Conservation (phyloP, 1,140 invertebrate species). For the Nebria ingens region DNA sequence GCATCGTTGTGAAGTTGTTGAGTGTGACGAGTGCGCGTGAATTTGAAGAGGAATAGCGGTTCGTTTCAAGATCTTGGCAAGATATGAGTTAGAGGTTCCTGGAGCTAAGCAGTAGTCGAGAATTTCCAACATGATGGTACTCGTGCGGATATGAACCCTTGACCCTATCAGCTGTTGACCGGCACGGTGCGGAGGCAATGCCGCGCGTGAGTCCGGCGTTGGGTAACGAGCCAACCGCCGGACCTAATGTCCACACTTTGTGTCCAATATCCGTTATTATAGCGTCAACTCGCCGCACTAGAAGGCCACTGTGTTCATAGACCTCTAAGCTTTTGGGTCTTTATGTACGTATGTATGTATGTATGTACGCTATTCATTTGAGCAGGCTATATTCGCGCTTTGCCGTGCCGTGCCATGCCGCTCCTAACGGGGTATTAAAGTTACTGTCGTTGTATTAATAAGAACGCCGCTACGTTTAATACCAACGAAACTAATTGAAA, state of each 20-base stretch:
- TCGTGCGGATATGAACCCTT: background rate
- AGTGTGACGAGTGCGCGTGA: too few species aligned
- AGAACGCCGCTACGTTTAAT: background rate
- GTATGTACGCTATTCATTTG: too few species aligned
- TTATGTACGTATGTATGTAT: too few species aligned
- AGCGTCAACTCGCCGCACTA: constrained; percentile 4
- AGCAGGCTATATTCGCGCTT: too few species aligned
- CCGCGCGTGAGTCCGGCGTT: background rate
- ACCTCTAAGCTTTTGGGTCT: background rate
- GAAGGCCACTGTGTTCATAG: background rate
- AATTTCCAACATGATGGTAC: background rate
- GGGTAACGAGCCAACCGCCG: background rate
- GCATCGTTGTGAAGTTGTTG: too few species aligned
- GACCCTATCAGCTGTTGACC: constrained; percentile 7
- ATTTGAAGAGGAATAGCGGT: too few species aligned
- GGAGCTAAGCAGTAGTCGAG: background rate
- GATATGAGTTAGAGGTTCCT: background rate
- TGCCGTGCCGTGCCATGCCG: background rate
- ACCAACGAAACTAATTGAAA: constrained; percentile 6
- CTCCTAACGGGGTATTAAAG: background rate
- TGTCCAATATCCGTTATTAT: constrained; percentile 12
- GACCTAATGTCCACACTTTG: constrained; percentile 11
- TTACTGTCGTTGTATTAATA: background rate
- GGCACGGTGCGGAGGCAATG: background rate
- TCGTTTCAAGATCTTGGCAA: background rate